A percentile compares a stretch with the other conserved stretches of the same genome.
These are phyloP conservation scores for Callipepla squamata DNA, from an alignment of 2,113 vertebrate genomes.

Conservation along the genomic window DNA sequence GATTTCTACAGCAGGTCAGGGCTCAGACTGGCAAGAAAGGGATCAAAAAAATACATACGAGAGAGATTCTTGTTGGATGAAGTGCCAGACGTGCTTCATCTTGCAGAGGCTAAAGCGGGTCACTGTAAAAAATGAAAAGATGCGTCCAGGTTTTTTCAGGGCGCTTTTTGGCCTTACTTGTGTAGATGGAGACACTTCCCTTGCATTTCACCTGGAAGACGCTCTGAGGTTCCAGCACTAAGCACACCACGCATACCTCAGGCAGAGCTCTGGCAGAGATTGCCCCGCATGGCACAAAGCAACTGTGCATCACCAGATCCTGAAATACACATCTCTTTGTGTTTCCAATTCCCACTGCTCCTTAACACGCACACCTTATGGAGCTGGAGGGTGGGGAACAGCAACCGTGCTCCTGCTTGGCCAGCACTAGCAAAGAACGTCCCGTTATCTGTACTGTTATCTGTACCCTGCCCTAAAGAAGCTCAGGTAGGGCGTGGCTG, in stretches of 20 bases:
- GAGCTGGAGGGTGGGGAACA: not conserved
- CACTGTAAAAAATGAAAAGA: not conserved
- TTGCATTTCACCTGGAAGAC: not conserved
- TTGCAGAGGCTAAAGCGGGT: not conserved
- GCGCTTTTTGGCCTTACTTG: not conserved
- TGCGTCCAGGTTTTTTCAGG: not conserved
- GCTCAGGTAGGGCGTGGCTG: no score
- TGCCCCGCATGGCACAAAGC: accelerated
- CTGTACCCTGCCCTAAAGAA: accelerated
- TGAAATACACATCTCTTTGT: not conserved
- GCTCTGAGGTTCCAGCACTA: not conserved
- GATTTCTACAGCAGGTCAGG: not conserved
- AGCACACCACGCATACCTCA: not conserved
- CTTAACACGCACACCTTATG: accelerated
- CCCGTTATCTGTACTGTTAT: accelerated
- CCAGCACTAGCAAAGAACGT: accelerated
- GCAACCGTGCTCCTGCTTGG: not conserved
- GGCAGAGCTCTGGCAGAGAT: not conserved
- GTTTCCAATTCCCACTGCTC: not conserved
- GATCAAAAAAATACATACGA: no score
- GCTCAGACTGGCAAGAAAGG: not conserved
- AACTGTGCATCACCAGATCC: accelerated
- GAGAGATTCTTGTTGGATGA: not conserved
- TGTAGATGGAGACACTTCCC: not conserved
- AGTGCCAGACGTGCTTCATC: not conserved